Percentiles rank a stretch among this genome's conserved stretches.
Conservation (phyloP, 1,140 invertebrate species). For the Nylanderia fulva region DNA sequence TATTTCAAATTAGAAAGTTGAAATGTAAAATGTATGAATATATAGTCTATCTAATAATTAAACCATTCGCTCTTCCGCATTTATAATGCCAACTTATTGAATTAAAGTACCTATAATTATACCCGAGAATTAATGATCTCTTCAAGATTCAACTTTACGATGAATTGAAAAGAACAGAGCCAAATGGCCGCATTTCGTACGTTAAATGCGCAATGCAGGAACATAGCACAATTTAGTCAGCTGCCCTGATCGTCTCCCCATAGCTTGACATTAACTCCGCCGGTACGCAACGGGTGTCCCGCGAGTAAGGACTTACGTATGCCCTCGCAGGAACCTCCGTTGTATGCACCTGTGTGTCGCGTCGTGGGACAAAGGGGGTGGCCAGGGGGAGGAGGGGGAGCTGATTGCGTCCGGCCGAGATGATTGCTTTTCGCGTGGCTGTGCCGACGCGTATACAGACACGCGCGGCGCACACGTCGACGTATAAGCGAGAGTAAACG, state of each 20-base stretch:
- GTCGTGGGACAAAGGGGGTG: constrained; percentile 52
- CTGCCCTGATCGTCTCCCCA: neutral
- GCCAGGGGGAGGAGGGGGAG: constrained; percentile 66
- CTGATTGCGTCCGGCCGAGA: constrained; percentile 82
- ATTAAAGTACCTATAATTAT: neutral
- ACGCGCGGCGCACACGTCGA: constrained; percentile 44
- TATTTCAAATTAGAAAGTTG: neutral
- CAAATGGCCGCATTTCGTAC: neutral
- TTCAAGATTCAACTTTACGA: neutral
- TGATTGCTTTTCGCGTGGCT: constrained; percentile 81
- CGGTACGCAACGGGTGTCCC: constrained; percentile 70
- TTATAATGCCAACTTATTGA: neutral
- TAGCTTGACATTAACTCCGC: constrained; percentile 31
- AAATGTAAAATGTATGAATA: neutral
- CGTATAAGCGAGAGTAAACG: no score
- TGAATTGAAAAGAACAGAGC: neutral
- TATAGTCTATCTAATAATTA: neutral
- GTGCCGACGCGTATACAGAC: constrained; percentile 66
- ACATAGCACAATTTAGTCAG: constrained; percentile 47
- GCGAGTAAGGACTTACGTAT: constrained; percentile 66
- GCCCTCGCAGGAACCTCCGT: constrained; percentile 33
- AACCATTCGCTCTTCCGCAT: neutral
- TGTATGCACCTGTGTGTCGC: constrained; percentile 31
- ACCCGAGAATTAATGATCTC: neutral
- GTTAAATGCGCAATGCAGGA: constrained; percentile 7